A percentile compares a stretch with the other conserved stretches of the same genome.
Conservation (phyloP, 2,797 vertebrate genomes). For the Streptopelia turtur region DNA sequence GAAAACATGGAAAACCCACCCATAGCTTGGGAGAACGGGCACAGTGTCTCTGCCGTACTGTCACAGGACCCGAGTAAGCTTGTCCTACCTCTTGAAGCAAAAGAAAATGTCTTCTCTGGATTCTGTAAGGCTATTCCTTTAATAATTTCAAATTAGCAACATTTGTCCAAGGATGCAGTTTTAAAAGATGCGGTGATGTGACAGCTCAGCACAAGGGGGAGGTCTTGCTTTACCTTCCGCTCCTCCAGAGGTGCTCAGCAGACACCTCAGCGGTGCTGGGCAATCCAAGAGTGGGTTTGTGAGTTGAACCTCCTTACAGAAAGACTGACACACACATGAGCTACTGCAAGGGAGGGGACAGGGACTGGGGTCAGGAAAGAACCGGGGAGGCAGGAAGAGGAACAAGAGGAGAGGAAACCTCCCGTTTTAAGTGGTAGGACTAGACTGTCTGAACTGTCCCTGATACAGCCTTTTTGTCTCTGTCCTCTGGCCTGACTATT, state of each 20-base stretch:
- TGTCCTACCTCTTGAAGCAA: background rate
- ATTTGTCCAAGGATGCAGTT: background rate
- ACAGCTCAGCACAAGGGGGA: constrained; percentile 11
- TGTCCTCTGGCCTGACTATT: background rate
- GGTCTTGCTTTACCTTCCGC: background rate
- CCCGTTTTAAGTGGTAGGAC: background rate
- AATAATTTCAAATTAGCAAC: background rate
- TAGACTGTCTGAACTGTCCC: background rate
- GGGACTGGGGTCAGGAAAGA: background rate
- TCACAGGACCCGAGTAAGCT: background rate
- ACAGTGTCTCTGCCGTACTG: fast-evolving
- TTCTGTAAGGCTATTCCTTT: background rate
- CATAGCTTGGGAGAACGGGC: background rate
- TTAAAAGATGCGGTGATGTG: background rate
- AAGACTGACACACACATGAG: background rate
- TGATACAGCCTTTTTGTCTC: too few species aligned
- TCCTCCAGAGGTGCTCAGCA: background rate
- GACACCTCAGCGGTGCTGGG: background rate
- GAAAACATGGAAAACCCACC: background rate
- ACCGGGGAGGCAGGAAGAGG: background rate
- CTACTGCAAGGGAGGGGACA: background rate
- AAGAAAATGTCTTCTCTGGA: background rate
- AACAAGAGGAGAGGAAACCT: background rate
- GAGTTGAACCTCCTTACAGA: background rate
- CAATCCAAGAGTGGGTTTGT: background rate